Percentiles rank a stretch among this genome's conserved stretches.
Conservation (phyloP, 2,797 vertebrate species). For the Odontamblyopus lacepedii region DNA sequence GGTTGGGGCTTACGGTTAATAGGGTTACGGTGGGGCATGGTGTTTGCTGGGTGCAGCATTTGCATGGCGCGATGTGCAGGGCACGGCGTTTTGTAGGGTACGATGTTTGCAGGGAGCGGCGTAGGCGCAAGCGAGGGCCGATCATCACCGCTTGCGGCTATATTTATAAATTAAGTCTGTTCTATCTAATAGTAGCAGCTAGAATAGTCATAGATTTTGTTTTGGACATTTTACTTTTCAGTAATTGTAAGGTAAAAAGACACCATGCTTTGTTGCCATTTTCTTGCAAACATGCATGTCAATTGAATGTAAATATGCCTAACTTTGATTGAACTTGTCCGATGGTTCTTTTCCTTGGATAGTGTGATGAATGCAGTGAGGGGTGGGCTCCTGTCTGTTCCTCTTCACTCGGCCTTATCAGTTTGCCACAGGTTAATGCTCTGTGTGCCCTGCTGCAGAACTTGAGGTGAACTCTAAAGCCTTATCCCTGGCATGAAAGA, state of each 20-base stretch:
- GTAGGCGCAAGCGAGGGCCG: too few relatives aligned
- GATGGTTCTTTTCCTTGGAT: background rate
- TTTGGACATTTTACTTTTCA: background rate
- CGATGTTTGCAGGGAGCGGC: too few relatives aligned
- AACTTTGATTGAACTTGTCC: background rate
- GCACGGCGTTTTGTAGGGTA: too few relatives aligned
- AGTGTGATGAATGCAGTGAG: background rate
- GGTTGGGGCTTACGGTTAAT: too few relatives aligned
- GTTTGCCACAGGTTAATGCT: slow-evolving; percentile 2
- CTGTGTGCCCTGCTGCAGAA: background rate
- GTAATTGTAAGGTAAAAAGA: background rate
- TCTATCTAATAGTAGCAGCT: too few relatives aligned
- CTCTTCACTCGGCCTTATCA: slow-evolving; percentile 1
- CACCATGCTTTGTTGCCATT: background rate
- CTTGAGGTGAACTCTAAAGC: slow-evolving; percentile 3
- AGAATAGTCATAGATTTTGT: too few relatives aligned
- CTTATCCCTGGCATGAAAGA: background rate
- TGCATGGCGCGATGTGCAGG: too few relatives aligned
- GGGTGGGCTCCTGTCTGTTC: background rate
- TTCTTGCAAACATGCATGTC: background rate
- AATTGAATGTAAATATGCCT: background rate
- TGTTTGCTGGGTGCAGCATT: too few relatives aligned
- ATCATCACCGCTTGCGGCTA: too few relatives aligned
- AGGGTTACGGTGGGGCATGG: too few relatives aligned
- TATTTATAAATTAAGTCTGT: too few relatives aligned